Evolutionary conservation across 2,113 vertebrate genomes (phyloP).

Genomic region (Larimichthys polyactis): DNA sequence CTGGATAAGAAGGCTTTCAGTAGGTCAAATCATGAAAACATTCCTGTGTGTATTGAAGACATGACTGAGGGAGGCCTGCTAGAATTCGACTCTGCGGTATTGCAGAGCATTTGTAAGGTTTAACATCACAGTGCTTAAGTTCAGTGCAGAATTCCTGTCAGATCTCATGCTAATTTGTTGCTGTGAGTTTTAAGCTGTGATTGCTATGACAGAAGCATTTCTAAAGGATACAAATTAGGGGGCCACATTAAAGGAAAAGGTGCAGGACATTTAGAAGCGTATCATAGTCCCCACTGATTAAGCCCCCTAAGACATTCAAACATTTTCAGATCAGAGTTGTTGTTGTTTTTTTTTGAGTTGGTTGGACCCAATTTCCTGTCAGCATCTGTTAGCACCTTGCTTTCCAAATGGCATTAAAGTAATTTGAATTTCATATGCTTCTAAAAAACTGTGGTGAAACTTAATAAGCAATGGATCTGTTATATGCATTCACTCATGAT

Average conservation of each 20-base stretch:
- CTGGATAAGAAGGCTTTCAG: neutral
- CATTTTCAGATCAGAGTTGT: slow-evolving; percentile 49
- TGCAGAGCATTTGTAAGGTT: slow-evolving; percentile 32
- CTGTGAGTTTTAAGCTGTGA: slow-evolving; percentile 54
- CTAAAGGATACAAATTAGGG: slow-evolving; percentile 53
- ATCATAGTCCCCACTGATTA: slow-evolving; percentile 52
- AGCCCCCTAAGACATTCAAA: slow-evolving; percentile 61
- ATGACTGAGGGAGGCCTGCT: neutral
- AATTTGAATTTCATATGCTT: slow-evolving; percentile 13
- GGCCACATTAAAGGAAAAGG: slow-evolving; percentile 54
- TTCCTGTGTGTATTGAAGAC: slow-evolving; percentile 6
- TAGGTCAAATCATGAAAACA: neutral
- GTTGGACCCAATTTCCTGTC: slow-evolving; percentile 47
- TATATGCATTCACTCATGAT: slow-evolving; percentile 10
- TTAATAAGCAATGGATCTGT: slow-evolving; percentile 5
- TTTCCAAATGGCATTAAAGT: slow-evolving; percentile 13
- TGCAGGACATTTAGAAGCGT: slow-evolving; percentile 48
- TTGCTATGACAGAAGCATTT: slow-evolving; percentile 54
- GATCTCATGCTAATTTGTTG: slow-evolving; percentile 60
- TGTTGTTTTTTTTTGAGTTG: neutral
- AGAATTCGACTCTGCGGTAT: slow-evolving; percentile 12
- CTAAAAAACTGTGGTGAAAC: slow-evolving; percentile 14
- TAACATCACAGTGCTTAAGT: slow-evolving; percentile 44
- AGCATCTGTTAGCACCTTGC: slow-evolving; percentile 25
- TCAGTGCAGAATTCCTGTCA: slow-evolving; percentile 31